Conservation (phyloP, 2,797 vertebrate species). For the Acanthurus lineatus region DNA sequence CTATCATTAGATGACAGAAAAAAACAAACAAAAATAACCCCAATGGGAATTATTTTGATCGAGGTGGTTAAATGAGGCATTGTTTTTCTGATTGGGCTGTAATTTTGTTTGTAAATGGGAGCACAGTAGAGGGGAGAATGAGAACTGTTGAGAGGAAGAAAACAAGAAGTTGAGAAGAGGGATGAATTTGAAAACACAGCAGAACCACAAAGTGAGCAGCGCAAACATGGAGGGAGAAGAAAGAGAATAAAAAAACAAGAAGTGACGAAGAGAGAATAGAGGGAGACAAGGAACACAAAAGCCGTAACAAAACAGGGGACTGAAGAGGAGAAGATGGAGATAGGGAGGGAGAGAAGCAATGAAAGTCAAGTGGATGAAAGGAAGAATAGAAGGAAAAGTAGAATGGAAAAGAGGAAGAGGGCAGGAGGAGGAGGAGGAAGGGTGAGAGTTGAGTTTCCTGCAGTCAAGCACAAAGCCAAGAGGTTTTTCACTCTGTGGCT, state of each 20-base stretch:
- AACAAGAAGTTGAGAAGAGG: background rate
- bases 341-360: background rate
- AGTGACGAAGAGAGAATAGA: background rate
- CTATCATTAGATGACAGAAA: constrained; percentile 18
- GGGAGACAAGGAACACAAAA: background rate
- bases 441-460: constrained; percentile 35
- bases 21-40: constrained; percentile 29
- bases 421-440: constrained; percentile 17
- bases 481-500: constrained; percentile 45
- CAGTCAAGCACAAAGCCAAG: constrained; percentile 40
- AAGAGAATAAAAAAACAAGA: background rate
- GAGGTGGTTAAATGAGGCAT: constrained; percentile 28
- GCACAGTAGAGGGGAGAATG: background rate
- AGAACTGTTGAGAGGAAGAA: background rate
- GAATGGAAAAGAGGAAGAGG: constrained; percentile 3
- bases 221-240: background rate
- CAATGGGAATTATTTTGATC: constrained; percentile 29
- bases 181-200: constrained; percentile 24
- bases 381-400: background rate
- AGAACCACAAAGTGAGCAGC: constrained; percentile 17
- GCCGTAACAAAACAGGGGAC: background rate
- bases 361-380: constrained; percentile 21
- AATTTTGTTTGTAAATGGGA: constrained; percentile 36
- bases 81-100: constrained; percentile 32
- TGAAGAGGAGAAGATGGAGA: constrained; percentile 4